Evolutionary conservation across 1,140 invertebrate genomes (phyloP), one percentile per base, ranked within the genome.

Genomic region (Kradibia gibbosae): DNA sequence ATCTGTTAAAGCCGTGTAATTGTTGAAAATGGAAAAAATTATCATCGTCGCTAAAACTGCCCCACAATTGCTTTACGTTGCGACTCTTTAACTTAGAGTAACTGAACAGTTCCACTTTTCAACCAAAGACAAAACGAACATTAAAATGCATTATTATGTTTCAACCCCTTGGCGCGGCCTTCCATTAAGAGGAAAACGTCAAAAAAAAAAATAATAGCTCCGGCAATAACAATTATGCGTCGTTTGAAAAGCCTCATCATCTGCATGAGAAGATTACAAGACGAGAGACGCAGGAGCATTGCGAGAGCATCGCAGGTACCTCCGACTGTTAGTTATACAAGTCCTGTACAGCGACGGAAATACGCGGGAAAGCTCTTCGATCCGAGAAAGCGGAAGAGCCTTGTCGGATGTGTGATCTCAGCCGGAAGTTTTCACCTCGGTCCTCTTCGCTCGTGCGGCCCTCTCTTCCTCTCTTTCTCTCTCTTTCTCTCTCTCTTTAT

Each of bases 361-460:
- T 75, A 75, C 57, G 74, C 78, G 42, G 22, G 28, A 53, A 45
- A 34, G 36, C 70, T 55, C 57, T 42, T 45, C 75, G 60, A 65
- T 70, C 45, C 15, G 67, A 72, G 74, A 82, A 62, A 72, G 62
- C 80, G 65, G 80, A 78, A 78, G 65, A 82, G 22, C 48, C 70
- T 79, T 82, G 62, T 79, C 81, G 77, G 78, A 67, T 67, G 34
- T 71, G 70, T 82, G 70, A 82, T 67, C 60, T 82, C 71, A 82
- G 57, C 57, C 77, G 81, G 76, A 82, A 82, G 75, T 74, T 67
- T 73, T 42, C 72, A 45, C 31, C 28, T 53, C 34, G 5, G 86
- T 89, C 85, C 87, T 89, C 70, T 48, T 22, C 0, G 42, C n/a
- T 17, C 34, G 62, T 65, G 28, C 34, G 50, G n/a, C n/a, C n/a